These are phyloP conservation scores for Motacilla alba DNA, from an alignment of 2,113 vertebrate genomes.

Conservation along the genomic window DNA sequence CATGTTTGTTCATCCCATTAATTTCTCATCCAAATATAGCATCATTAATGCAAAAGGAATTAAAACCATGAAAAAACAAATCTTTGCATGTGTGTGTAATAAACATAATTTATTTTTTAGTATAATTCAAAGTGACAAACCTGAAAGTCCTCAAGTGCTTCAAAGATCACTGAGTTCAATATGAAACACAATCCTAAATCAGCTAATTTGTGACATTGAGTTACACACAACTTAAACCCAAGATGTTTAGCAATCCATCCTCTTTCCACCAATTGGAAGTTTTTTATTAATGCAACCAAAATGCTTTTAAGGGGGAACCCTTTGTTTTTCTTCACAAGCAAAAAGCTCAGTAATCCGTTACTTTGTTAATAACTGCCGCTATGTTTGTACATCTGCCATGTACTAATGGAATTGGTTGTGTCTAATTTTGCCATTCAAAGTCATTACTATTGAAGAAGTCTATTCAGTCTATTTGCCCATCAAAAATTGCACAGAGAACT, in stretches of 20 bases:
- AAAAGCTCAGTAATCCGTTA: neutral
- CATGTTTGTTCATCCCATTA: neutral
- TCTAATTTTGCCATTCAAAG: neutral
- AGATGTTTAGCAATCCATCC: neutral
- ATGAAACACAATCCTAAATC: neutral
- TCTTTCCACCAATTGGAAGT: neutral
- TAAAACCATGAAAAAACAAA: neutral
- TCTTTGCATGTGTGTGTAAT: neutral
- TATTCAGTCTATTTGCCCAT: neutral
- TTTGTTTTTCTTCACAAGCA: neutral
- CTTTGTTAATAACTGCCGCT: neutral
- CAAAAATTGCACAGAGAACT: neutral
- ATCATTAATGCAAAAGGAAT: slow-evolving; percentile 46
- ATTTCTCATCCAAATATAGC: slow-evolving; percentile 25
- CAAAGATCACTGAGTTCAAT: neutral
- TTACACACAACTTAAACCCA: neutral
- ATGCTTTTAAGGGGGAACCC: neutral
- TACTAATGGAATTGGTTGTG: neutral
- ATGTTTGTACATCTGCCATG: neutral
- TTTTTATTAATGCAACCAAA: neutral
- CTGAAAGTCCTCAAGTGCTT: neutral
- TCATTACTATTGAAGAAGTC: neutral
- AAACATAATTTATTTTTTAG: neutral
- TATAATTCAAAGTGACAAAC: neutral
- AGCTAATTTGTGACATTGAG: neutral